phyloP scores from a whole-genome alignment of 2,888 invertebrate genomes.

The Syrphus vitripennis region DNA sequence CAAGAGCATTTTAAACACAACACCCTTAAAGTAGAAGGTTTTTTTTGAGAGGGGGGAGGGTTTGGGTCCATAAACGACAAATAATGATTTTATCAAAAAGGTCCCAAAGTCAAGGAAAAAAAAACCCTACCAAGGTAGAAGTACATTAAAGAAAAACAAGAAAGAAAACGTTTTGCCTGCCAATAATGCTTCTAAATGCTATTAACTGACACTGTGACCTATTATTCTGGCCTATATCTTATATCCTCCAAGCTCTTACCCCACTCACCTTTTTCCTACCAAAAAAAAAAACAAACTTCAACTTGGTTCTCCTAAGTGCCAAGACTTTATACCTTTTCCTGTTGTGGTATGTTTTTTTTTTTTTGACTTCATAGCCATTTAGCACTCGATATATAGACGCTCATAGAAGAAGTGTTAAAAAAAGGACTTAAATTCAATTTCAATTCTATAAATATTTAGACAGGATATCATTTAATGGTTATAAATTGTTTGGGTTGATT shows the following conservation, averaged over 20 bases:
- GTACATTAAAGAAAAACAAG: not conserved
- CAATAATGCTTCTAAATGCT: slow-evolving; percentile 15
- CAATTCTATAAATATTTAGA: slow-evolving; percentile 64
- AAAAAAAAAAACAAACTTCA: not conserved
- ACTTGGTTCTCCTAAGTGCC: not conserved
- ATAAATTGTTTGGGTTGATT: slow-evolving; percentile 53
- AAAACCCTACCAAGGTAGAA: not conserved
- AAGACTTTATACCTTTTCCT: not conserved
- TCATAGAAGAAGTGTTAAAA: slow-evolving; percentile 19
- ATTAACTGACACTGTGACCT: slow-evolving; percentile 32
- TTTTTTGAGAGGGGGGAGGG: no score
- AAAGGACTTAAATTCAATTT: slow-evolving; percentile 66
- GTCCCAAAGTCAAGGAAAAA: not conserved
- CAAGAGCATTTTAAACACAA: not conserved
- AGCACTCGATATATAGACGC: slow-evolving; percentile 21
- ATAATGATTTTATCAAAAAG: not conserved
- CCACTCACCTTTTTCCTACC: not conserved
- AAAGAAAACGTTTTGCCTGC: not conserved
- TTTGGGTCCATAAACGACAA: slow-evolving; percentile 1
- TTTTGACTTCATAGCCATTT: slow-evolving; percentile 17
- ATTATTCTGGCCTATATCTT: slow-evolving; percentile 24
- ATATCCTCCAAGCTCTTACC: no score
- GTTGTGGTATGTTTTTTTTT: slow-evolving; percentile 10
- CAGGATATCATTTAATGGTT: slow-evolving; percentile 66
- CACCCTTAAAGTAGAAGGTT: not conserved